Evolutionary conservation across 2,797 vertebrate genomes (phyloP), one percentile per base, ranked within the genome.

Genomic region (Myiothlypis chrysogaster): DNA sequence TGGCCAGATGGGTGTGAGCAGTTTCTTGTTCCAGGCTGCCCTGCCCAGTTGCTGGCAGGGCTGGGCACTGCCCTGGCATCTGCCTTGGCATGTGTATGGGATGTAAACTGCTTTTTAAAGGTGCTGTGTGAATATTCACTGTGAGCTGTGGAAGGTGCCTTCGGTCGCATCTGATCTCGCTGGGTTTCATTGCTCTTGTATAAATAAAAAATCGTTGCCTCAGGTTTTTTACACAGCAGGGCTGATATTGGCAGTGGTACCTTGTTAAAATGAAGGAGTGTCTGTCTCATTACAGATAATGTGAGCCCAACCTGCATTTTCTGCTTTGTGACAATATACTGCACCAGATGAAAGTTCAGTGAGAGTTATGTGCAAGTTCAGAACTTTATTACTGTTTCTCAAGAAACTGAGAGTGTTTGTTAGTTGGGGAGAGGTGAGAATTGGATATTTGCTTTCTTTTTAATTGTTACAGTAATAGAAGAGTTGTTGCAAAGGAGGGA

Each of bases 221-320:
- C 59, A 30, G 93, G 68, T 60, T 90, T 96, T 95, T 96, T 87
- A 80, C 92, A 25, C 91, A 95, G 92, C 90, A 80, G 88, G 95
- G 46, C 90, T 91, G 85, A 34, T 96, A 93, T 59, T 97, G 97
- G 88, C 96, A 95, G 91, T 93, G 90, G 89, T 96, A 70, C 90
- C 96, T 97, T 93, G 96, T 98, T 97, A 97, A 97, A 97, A 95
- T 96, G 97, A 97, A 97, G 94, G 95, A 86, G 89, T 92, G 93
- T 96, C 96, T 97, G 91, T 95, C 77, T 84, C 93, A 91, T 93
- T 95, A 83, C 37, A 97, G 97, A 96, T 97, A 96, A 97, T 93
- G 72, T 12, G 80, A 96, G 89, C 83, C 93, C 95, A 96, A 81
- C 72, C 92, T 87, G 52, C 76, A 55, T 96, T 95, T 97, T 96